A percentile compares a stretch with the other conserved stretches of the same genome.
Conservation (phyloP, 2,797 vertebrate species). For the Pitangus sulphuratus region DNA sequence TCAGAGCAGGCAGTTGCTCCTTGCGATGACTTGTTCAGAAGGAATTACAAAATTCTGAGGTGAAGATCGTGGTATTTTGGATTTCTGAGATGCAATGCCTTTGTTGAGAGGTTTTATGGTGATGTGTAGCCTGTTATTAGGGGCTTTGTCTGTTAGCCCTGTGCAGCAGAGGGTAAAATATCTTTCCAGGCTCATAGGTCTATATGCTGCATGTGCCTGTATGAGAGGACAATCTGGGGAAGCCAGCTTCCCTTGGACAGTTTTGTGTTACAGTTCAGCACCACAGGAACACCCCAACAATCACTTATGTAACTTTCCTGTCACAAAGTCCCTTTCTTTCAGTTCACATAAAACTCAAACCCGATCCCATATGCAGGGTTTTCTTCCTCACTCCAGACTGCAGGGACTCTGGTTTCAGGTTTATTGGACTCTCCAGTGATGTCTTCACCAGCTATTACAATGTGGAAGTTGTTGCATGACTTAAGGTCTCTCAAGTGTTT, state of each 20-base stretch:
- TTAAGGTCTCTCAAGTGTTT: background rate
- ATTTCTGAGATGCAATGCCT: background rate
- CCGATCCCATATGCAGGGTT: background rate
- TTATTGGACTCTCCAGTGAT: background rate
- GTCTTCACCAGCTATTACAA: background rate
- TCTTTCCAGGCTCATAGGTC: background rate
- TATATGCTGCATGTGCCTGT: background rate
- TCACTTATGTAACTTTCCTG: background rate
- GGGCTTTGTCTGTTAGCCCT: background rate
- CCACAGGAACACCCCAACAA: background rate
- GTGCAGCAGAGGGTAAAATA: background rate
- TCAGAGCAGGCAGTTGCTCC: background rate
- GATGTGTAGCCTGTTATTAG: background rate
- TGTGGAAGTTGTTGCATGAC: background rate
- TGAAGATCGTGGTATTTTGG: background rate
- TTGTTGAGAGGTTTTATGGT: background rate
- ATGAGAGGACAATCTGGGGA: background rate
- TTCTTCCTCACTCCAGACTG: background rate
- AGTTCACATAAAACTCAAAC: rapidly evolving
- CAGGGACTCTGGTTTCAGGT: background rate
- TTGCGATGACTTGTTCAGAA: background rate
- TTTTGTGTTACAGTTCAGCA: background rate
- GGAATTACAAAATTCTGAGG: background rate
- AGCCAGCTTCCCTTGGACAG: background rate
- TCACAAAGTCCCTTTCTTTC: background rate